Evolutionary conservation across 2,888 invertebrate genomes (phyloP), one percentile per base, ranked within the genome.

Genomic region (Keiferia lycopersicella): DNA sequence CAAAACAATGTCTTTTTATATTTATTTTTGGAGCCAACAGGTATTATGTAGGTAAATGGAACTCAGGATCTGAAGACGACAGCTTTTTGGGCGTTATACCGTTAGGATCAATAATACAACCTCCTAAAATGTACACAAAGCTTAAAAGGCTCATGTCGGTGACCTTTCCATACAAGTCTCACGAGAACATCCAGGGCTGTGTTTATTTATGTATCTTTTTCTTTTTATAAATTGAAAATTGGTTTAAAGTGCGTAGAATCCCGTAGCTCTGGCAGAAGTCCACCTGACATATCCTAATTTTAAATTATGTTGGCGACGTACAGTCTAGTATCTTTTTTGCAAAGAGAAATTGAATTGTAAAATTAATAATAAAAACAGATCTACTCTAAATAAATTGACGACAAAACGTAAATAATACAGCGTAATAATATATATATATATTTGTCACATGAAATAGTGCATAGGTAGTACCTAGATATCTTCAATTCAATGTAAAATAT

Each of bases 81-180:
- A 20, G 18, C 18, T 16, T 30, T 12, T n/a, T 45, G 60, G 45
- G 45, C 60, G n/a, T 45, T 7, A 45, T 38, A 61, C 61, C 51
- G 61, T 61, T 50, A 61, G 30, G 61, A 50, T 34, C 51, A 61
- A 61, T 61, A 61, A 50, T 61, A 34, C 34, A 16, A 18, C 61
- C 51, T 61, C 50, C 61, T 18, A 61, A 39, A 20, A 34, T 50
- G 38, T 61, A 61, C 51, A 61, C 51, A 61, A 50, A 61, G 61
- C 61, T 20, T 51, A 61, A 45, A 60, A 61, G 45, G 22, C 41
- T 10, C 45, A 60, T 45, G 61, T 61, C 48, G 61, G 61, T 61
- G 61, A 61, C 61, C 61, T 61, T 61, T 61, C 14, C 41, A 20
- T 45, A 60, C 60, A 26, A 34, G 56, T n/a, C 41, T 60, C 22